Evolutionary conservation across 2,113 vertebrate genomes (phyloP), one percentile per base, ranked within the genome.

Genomic region (Morone chrysops): DNA sequence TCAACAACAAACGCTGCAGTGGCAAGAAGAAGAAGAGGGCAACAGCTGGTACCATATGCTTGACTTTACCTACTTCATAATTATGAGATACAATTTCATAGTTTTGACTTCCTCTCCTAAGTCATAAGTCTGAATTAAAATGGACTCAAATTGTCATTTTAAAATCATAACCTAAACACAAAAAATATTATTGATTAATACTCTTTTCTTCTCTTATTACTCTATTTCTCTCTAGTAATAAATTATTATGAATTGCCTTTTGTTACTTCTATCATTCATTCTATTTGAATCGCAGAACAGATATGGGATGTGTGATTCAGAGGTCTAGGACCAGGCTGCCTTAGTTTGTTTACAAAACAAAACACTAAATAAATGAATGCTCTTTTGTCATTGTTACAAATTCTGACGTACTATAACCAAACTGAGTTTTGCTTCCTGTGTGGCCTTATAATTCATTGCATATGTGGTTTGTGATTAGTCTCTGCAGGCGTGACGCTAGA

Each of bases 11-110:
- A 66, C 47, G 31, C 14, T 54, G 51, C 45, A 80, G 36, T 38
- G 76, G 79, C 83, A 93, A 80, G 68, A 87, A 75, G 87, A 92
- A 81, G 70, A 91, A 68, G 77, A 88, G 68, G 25, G 18, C 10
- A 31, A 38, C 69, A 9, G n/a, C 67, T n/a, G 89, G 92, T 92
- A 87, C 43, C 31, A 31, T 31, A 12, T 66, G 14, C 8, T 18
- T 14, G 7, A 22, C 7, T 41, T 69, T 40, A 31, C 31, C 31
- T 31, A 31, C 31, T 31, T 31, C 31, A 31, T 31, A 31, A 31
- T 31, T 31, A 31, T 31, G 31, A 31, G 31, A 31, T 31, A 31
- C 31, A 31, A 31, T 31, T 31, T 31, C 25, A 38, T 5, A 38
- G 51, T 12, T 48, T 7, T 57, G 13, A 48, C 12, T 8, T 31